Evolutionary conservation across 23 tunicate species (phyloP).

Genomic region (Aplidium turbinatum): DNA sequence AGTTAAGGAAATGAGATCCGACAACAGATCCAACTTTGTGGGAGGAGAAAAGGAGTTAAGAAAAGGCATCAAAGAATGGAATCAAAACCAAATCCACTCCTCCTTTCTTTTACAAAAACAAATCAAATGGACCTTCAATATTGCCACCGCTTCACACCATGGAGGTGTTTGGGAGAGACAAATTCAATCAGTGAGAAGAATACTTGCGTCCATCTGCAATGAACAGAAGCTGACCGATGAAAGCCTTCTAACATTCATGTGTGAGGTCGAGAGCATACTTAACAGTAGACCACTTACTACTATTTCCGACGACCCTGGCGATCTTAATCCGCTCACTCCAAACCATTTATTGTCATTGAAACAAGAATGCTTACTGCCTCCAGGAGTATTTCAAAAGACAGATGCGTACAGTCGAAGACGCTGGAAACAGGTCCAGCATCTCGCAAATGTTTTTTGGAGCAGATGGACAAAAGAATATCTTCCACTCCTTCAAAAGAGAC

Average conservation of each 20-base stretch:
- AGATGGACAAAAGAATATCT: slow-evolving; percentile 1
- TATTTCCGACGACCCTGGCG: slow-evolving; percentile 27
- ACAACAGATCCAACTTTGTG: slow-evolving; percentile 55
- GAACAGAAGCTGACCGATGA: slow-evolving; percentile 29
- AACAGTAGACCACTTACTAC: slow-evolving; percentile 36
- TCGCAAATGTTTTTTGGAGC: slow-evolving; percentile 29
- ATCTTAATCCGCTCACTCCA: slow-evolving; percentile 28
- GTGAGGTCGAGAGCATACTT: slow-evolving; percentile 29
- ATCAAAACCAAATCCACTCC: slow-evolving; percentile 17
- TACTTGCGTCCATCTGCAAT: slow-evolving; percentile 24
- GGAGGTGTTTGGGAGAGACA: slow-evolving; percentile 52
- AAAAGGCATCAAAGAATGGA: slow-evolving; percentile 26
- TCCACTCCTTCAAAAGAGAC: not conserved
- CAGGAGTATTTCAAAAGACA: slow-evolving; percentile 26
- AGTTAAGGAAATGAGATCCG: slow-evolving; percentile 27
- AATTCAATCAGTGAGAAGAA: slow-evolving; percentile 38
- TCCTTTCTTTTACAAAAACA: slow-evolving; percentile 20
- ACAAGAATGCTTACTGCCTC: slow-evolving; percentile 19
- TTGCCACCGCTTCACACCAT: slow-evolving; percentile 36
- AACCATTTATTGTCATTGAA: slow-evolving; percentile 32
- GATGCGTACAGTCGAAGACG: slow-evolving; percentile 38
- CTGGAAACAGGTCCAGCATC: slow-evolving; percentile 35
- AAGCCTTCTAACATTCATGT: slow-evolving; percentile 21
- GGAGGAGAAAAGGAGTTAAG: slow-evolving; percentile 35
- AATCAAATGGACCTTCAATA: slow-evolving; percentile 34